Evolutionary conservation across 1,140 invertebrate species (phyloP), one percentile per base, ranked within the genome.

Genomic region (Calliopsis andreniformis): DNA sequence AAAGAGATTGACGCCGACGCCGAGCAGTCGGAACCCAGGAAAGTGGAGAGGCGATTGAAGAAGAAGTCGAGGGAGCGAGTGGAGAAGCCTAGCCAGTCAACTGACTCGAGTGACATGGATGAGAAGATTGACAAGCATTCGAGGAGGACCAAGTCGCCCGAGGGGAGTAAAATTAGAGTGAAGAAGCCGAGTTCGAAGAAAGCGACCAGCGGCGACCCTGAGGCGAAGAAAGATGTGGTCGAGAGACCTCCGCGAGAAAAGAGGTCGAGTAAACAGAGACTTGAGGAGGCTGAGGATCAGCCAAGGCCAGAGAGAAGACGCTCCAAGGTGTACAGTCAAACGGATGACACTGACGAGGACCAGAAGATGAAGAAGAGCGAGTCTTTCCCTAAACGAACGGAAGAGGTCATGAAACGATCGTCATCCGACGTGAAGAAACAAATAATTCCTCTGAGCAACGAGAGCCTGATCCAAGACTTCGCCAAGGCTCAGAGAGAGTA

Each of bases 381-480:
- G 16, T 79, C 55, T 14, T 79, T 84, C 1, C 69, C 84, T 2
- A 10, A 14, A 3, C 71, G 51, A 20, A 7, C 7, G 1, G 66
- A 75, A 0, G 63, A 61, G 14, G 32, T 32, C 0, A 53, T 79
- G 3, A 71, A 78, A 25, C 73, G 68, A 30, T 84, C 83, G 16
- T 35, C 53, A 0, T 43, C 59, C 0, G 83, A 87, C 6, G 32
- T 76, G 6, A 91, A 84, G 45, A 92, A 92, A n/a, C 88, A 91
- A 51, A 90, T 92, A 18, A 92, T 92, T 42, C 91, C 89, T 0
- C 51, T 92, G 55, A 88, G 75, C 20, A 85, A 92, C 35, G 89
- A 91, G 8, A 88, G 82, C 51, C 70, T 92, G 0, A 85, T 90
- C 2, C 82, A 91, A 14, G 91, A 92, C 53, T 82, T 92, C 10